Evolutionary conservation across 1,140 invertebrate species (phyloP).

Genomic region (Tetragnatha versicolor): DNA sequence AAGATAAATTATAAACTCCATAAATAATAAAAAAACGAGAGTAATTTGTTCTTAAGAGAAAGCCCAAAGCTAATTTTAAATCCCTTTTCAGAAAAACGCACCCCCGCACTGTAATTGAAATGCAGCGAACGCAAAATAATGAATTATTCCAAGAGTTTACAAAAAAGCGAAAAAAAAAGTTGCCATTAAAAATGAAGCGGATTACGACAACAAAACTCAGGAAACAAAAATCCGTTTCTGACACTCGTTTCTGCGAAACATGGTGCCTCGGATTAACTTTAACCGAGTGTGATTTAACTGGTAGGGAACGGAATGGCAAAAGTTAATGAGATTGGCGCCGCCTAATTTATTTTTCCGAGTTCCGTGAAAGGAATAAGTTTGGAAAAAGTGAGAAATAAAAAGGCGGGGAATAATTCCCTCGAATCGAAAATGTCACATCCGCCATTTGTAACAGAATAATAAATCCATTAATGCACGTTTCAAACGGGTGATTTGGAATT

Average conservation of each 20-base stretch:
- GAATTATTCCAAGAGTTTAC: no score
- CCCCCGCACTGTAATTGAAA: no score
- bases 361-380: neutral
- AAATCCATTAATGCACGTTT: conserved; percentile 49
- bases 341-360: conserved; percentile 44
- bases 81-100: no score
- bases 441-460: conserved; percentile 46
- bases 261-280: neutral
- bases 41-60: no score
- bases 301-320: conserved; percentile 6
- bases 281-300: conserved; percentile 28
- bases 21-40: no score
- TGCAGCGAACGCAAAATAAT: no score
- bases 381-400: neutral
- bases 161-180: no score
- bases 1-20: no score
- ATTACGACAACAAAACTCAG: no score
- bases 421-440: conserved; percentile 48
- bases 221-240: no score
- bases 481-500: conserved; percentile 31
- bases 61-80: no score
- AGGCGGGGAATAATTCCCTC: conserved; percentile 1
- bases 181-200: no score
- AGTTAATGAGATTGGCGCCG: conserved; percentile 34
- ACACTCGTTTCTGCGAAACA: conserved; percentile 1